A percentile compares a stretch with the other conserved stretches of the same genome.
phyloP scores from a whole-genome alignment of 30 jellyfish, hydroid and myxozoan species.

The Pseudorhiza aurosa region DNA sequence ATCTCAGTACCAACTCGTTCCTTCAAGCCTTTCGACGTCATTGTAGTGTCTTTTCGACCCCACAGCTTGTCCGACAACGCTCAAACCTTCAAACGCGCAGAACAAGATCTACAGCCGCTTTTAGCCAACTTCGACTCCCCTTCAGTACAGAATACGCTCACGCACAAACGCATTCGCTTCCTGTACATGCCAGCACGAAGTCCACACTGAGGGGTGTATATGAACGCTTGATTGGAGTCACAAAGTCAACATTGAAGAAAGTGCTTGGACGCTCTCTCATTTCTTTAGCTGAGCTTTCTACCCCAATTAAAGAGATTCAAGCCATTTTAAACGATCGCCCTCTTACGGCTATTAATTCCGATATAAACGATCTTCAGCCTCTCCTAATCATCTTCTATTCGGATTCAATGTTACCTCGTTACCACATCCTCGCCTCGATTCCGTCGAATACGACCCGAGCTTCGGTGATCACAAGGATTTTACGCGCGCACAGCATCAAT shows the following conservation, averaged over 20 bases:
- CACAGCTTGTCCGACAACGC: constrained; percentile 30
- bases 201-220: constrained; percentile 82
- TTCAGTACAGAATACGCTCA: constrained; percentile 23
- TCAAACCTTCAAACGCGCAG: constrained; percentile 44
- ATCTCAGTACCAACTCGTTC: constrained; percentile 25
- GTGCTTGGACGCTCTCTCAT: constrained; percentile 46
- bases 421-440: constrained; percentile 23
- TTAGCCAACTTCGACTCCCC: not conserved
- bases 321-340: constrained; percentile 51
- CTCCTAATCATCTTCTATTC: constrained; percentile 33
- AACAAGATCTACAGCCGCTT: constrained; percentile 23
- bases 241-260: constrained; percentile 38
- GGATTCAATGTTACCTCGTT: constrained; percentile 17
- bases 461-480: constrained; percentile 10
- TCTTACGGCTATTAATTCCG: constrained; percentile 9
- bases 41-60: constrained; percentile 17
- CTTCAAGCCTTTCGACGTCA: constrained; percentile 50
- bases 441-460: not conserved
- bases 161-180: constrained; percentile 28
- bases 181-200: constrained; percentile 57
- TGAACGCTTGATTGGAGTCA: constrained; percentile 65
- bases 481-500: not conserved
- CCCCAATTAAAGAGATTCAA: constrained; percentile 39
- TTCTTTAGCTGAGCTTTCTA: constrained; percentile 7
- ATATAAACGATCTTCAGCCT: constrained; percentile 23